A percentile compares a stretch with the other conserved stretches of the same genome.
phyloP scores from a whole-genome alignment of 1,140 invertebrate species.

The Drosophila azteca region DNA sequence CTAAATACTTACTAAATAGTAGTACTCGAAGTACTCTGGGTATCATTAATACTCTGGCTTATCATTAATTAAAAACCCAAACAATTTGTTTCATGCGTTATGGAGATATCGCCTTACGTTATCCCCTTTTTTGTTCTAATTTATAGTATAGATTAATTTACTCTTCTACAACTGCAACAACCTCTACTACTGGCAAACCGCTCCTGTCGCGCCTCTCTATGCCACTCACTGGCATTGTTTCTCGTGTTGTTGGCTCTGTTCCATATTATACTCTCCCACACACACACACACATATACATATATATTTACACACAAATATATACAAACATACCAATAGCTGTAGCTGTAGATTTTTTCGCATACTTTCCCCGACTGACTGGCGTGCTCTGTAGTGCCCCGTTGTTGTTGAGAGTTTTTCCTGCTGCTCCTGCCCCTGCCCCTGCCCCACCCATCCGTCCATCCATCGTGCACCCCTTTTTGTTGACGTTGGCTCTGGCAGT shows the following conservation, averaged over 20 bases:
- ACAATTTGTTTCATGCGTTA: no score
- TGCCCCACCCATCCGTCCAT: conserved; percentile 12
- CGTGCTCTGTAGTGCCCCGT: conserved; percentile 45
- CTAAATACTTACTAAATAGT: no score
- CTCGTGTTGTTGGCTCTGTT: conserved; percentile 61
- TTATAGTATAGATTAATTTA: no score
- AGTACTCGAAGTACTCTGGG: no score
- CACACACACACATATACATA: conserved; percentile 2
- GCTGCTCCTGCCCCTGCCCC: conserved; percentile 14
- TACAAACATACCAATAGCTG: conserved; percentile 1
- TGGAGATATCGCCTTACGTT: no score
- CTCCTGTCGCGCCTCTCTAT: conserved; percentile 47
- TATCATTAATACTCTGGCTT: no score
- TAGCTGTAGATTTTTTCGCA: conserved; percentile 54
- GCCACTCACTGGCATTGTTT: conserved; percentile 64
- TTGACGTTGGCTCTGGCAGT: conserved; percentile 33
- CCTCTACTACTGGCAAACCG: conserved; percentile 36
- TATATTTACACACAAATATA: conserved; percentile 7
- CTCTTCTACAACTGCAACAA: conserved; percentile 13
- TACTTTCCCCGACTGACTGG: conserved; percentile 72
- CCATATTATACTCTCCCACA: conserved; percentile 51
- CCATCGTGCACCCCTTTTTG: conserved; percentile 41
- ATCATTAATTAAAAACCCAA: no score
- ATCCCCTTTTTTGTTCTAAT: no score
- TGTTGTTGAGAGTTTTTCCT: conserved; percentile 38